phyloP scores from a whole-genome alignment of 2,113 vertebrate genomes.

The Tetrao urogallus region DNA sequence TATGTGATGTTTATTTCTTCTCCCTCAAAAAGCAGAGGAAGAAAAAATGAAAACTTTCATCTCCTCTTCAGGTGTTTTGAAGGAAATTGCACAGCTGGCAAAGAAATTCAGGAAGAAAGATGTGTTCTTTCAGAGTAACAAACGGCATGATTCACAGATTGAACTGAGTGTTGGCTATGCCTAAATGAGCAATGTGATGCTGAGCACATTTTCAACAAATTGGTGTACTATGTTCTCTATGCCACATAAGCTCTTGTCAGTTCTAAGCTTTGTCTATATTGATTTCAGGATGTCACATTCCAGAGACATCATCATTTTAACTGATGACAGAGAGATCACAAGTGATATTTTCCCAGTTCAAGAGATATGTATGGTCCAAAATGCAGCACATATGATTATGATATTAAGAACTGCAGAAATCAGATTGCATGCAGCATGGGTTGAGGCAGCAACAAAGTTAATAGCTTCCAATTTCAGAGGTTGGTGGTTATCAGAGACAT shows the following conservation, averaged over 20 bases:
- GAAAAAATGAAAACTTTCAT: background rate
- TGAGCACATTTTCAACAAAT: background rate
- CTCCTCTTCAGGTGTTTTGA: background rate
- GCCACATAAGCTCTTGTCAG: background rate
- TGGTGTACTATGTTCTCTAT: background rate
- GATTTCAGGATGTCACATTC: background rate
- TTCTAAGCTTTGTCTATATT: background rate
- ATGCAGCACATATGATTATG: rapidly evolving
- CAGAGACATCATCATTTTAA: background rate
- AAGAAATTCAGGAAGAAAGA: background rate
- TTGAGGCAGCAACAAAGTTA: background rate
- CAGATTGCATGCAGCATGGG: rapidly evolving
- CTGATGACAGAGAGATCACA: background rate
- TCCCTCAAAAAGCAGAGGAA: background rate
- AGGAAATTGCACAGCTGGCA: background rate
- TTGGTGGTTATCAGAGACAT: background rate
- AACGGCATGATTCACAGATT: constrained; percentile 15
- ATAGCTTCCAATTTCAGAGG: background rate
- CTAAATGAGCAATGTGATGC: background rate
- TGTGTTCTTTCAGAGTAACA: background rate
- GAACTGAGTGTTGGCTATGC: background rate
- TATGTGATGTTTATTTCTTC: background rate
- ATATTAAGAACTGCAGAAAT: rapidly evolving
- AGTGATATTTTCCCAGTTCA: background rate
- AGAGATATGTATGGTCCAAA: background rate